Evolutionary conservation across 2,888 invertebrate genomes (phyloP).

Genomic region (Electrophaes corylata): DNA sequence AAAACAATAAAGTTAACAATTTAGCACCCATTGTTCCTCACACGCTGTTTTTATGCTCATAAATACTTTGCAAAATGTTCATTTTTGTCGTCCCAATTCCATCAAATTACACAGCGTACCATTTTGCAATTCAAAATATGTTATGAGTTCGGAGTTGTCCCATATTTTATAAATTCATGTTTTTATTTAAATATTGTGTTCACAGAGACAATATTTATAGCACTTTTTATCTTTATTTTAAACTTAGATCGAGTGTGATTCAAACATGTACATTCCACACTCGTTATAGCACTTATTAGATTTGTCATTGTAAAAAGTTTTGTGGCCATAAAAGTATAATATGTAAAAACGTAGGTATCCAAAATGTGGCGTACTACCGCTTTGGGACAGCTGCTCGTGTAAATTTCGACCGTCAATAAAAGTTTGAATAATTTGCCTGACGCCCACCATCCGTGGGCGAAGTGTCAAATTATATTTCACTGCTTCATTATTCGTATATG

Average conservation of each 20-base stretch:
- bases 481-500: too few species aligned
- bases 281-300: too few species aligned
- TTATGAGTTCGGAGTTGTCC: conserved; percentile 8
- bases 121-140: conserved; percentile 25
- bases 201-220: neutral
- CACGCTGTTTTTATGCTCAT: conserved; percentile 9
- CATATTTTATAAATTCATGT: conserved; percentile 3
- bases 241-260: neutral
- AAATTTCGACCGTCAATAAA: conserved; percentile 67
- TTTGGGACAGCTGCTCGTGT: conserved; percentile 47
- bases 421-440: conserved; percentile 66
- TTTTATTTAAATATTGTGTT: neutral
- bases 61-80: conserved; percentile 16
- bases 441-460: conserved; percentile 62
- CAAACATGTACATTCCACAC: too few species aligned
- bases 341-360: conserved; percentile 6
- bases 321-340: neutral
- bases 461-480: conserved; percentile 81
- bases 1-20: conserved; percentile 9
- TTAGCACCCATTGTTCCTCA: conserved; percentile 18
- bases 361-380: conserved; percentile 19
- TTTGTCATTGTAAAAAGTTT: too few species aligned
- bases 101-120: conserved; percentile 8
- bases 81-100: conserved; percentile 16
- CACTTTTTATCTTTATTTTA: neutral